Base-by-base conservation (phyloP, 2,113 vertebrate species). In the Mustela nigripes region DNA sequence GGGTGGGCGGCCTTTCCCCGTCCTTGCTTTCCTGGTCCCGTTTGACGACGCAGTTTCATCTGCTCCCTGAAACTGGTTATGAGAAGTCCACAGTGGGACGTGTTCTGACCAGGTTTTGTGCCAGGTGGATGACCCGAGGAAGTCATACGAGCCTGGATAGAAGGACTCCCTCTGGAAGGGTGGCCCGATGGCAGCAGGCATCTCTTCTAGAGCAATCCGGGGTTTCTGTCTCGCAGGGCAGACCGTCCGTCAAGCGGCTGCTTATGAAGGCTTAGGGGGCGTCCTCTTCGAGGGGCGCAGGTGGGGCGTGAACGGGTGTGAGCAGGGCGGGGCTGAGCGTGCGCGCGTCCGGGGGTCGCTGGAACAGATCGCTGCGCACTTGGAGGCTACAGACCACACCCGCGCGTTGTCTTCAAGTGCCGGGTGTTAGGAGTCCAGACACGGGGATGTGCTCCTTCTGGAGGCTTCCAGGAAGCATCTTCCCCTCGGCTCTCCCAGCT, bases 181-280 rank as follows among this genome's bases (percentile, higher is more conserved):
- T 16, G 53, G 31, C 19, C 39, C 4, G n/a, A 26, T 1, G 50
- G 24, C 24, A 15, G 36, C 58, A 15, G 28, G 28, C 31, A 6
- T 36, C 22, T 21, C 42, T 81, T 63, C 74, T 26, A 11, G 79
- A 65, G 14, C 11, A 56, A 11, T 33, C n/a, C 3, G 4, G 42
- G 31, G 69, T 12, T 45, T 45, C 15, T 15, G 6, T 42, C 53
- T 65, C 28, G 11, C 24, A 15, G 11, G 1, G 42, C 5, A 21
- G 14, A n/a, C 31, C 1, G 26, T 5, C 63, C 19, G 0, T 42
- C 21, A 5, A 10, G 21, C 42, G 6, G 7, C 16, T 11, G n/a
- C 69, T 45, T 9, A 28, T 14, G 31, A 48, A 56, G 36, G 36
- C 11, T 11, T 31, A 2, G 50, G 15, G 50, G 31, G 45, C 0